These are phyloP conservation scores for Casuarius casuarius DNA, from an alignment of 2,113 vertebrate genomes.

Conservation along the genomic window DNA sequence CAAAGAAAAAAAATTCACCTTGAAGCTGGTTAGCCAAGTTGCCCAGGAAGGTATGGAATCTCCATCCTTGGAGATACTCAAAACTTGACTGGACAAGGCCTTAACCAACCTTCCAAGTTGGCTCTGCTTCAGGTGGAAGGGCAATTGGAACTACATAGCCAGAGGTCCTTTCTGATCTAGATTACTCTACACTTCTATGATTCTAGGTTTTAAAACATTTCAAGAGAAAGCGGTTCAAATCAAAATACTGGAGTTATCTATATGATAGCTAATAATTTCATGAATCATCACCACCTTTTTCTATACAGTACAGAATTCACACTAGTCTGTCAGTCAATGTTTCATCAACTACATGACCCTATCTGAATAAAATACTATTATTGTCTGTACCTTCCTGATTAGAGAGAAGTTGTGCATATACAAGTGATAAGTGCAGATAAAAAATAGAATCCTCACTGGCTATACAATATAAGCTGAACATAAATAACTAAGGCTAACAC, in stretches of 20 bases:
- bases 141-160: not conserved
- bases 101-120: not conserved
- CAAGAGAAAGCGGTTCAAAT: not conserved
- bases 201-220: not conserved
- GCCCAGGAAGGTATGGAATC: not conserved
- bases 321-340: not conserved
- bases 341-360: not conserved
- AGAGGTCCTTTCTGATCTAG: not conserved
- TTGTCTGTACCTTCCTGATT: not conserved
- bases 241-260: not conserved
- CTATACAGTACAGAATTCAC: not conserved
- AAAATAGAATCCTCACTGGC: not conserved
- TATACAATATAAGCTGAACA: not conserved
- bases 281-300: not conserved
- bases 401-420: not conserved
- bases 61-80: not conserved
- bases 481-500: not conserved
- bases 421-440: not conserved
- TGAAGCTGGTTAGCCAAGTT: not conserved
- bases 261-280: not conserved
- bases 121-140: not conserved
- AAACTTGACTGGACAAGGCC: not conserved
- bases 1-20: rapidly evolving
- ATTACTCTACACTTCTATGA: not conserved
- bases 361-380: not conserved